A percentile compares a stretch with the other conserved stretches of the same genome.
Conservation (phyloP, 2,113 vertebrate species). For the Limanda limanda region DNA sequence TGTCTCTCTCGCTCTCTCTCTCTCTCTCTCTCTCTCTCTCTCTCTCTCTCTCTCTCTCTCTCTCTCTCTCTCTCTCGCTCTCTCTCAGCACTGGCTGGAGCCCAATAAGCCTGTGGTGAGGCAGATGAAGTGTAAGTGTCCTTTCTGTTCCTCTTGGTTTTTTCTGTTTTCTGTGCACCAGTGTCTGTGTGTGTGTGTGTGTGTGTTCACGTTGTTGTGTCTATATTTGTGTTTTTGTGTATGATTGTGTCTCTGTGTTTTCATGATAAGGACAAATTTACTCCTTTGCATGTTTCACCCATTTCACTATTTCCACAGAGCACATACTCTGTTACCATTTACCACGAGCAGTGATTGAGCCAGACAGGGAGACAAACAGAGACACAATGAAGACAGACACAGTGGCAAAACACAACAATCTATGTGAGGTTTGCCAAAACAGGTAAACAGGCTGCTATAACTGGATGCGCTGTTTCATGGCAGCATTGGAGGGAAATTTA, state of each 20-base stretch:
- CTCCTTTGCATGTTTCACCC: too few relatives aligned
- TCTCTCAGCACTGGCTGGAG: constrained; percentile 95
- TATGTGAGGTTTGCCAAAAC: too few relatives aligned
- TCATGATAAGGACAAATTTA: too few relatives aligned
- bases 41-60: neutral
- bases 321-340: too few relatives aligned
- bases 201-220: neutral
- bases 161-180: constrained; percentile 9
- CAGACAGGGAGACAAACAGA: too few relatives aligned
- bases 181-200: neutral
- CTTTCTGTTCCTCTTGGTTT: constrained; percentile 27
- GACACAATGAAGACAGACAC: too few relatives aligned
- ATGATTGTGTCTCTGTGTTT: neutral
- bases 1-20: constrained; percentile 1
- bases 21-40: constrained; percentile 55
- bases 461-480: neutral
- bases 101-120: constrained; percentile 94
- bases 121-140: constrained; percentile 99
- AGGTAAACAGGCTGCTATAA: too few relatives aligned
- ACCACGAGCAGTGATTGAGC: too few relatives aligned
- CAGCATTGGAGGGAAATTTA: too few relatives aligned
- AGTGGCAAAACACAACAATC: too few relatives aligned
- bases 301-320: too few relatives aligned
- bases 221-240: neutral
- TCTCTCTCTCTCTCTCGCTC: constrained; percentile 24